Evolutionary conservation across 1,140 invertebrate species (phyloP), one percentile per base, ranked within the genome.

Genomic region (Pseudachorutes palmiensis): DNA sequence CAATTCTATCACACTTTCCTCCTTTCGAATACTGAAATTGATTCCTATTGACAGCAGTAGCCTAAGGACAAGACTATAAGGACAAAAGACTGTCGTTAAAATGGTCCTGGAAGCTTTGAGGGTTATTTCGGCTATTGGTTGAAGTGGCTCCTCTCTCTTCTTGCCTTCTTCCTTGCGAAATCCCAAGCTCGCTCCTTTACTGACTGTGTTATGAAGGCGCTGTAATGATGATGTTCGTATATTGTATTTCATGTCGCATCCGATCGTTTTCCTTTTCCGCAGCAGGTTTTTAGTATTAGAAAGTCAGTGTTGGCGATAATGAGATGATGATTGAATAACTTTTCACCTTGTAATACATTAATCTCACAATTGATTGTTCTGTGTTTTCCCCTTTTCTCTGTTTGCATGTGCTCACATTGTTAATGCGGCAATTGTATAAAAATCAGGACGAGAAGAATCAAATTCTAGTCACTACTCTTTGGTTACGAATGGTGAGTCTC

Each of bases 401-500:
- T 73, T 77, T 79, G 70, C 74, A 72, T 77, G 75, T 77, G 49
- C 72, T 55, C 51, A 55, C 51, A 55, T 55, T 55, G 51, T 55
- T 14, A 55, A 14, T 55, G 51, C 51, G 12, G 51, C 74, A 69
- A n/a, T 75, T 71, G 70, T 70, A 71, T 68, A 69, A 69, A 68
- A 67, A 72, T 71, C 68, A 92, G 89, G 89, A 92, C 82, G 90
- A 92, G 82, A 92, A 92, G 82, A 92, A 92, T 83, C 90, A 92
- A 83, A 85, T 92, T 81, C 86, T 92, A 79, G 91, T 91, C 79
- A 91, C 90, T 76, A 92, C 91, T 83, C 90, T 91, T 83, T 93
- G 90, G 90, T 84, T 93, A 76, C 91, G 90, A 84, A 83, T 91
- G 84, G 89, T 92, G 82, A 89, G 87, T 71, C 62, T 19, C 59